Conservation (phyloP, 2,113 vertebrate species). For the Albula glossodonta region DNA sequence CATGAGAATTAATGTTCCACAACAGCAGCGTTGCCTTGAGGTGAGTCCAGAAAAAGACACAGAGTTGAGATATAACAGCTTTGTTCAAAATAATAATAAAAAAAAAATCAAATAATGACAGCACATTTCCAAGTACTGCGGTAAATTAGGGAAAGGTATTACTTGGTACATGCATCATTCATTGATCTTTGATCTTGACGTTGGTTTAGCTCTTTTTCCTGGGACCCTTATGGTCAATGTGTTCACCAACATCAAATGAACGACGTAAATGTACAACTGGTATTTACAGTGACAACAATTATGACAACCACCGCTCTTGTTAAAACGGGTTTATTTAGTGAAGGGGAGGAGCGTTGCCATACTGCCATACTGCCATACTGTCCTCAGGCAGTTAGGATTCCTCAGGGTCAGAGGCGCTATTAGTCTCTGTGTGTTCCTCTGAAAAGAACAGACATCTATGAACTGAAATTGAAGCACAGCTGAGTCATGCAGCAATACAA, state of each 20-base stretch:
- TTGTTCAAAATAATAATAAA: background rate
- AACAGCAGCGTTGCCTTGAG: background rate
- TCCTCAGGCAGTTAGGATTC: background rate
- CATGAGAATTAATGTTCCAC: background rate
- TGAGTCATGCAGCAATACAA: too few relatives aligned
- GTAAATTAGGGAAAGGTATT: too few relatives aligned
- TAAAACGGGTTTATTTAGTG: background rate
- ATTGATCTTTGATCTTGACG: background rate
- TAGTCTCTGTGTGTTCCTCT: background rate
- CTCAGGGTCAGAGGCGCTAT: background rate
- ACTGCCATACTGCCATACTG: background rate
- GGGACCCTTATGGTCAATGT: background rate
- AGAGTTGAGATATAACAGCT: background rate
- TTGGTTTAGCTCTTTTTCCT: background rate
- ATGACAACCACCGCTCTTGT: background rate
- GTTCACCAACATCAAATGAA: background rate
- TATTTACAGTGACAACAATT: background rate
- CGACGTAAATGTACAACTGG: too few relatives aligned
- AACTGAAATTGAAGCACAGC: constrained; percentile 18
- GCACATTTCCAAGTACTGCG: too few relatives aligned
- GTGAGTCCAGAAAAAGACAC: background rate
- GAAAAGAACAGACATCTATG: background rate
- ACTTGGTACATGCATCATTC: too few relatives aligned
- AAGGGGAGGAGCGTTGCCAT: background rate
- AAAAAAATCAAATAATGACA: too few relatives aligned